Conservation (phyloP, 1,140 invertebrate genomes). For the Octopus bimaculoides region DNA sequence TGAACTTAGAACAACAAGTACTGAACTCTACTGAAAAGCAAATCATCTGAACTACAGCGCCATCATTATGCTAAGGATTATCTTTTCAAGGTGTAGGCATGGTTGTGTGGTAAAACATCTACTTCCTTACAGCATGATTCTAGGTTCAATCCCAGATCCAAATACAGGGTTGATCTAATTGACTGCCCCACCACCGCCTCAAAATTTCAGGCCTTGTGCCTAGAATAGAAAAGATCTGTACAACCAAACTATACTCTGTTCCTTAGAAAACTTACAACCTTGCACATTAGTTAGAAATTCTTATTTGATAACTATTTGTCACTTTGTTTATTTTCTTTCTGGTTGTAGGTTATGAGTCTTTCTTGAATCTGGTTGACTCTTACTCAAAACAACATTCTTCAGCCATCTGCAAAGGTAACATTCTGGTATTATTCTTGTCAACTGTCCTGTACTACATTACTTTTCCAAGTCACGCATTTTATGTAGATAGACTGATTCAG, state of each 20-base stretch:
- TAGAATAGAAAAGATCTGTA: no score
- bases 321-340: conserved; percentile 9
- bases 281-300: neutral
- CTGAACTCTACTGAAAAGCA: no score
- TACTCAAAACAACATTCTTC: neutral
- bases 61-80: no score
- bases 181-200: no score
- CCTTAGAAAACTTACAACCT: neutral
- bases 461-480: neutral
- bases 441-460: neutral
- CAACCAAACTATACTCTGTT: neutral
- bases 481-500: neutral
- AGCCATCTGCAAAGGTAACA: neutral
- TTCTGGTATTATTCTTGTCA: neutral
- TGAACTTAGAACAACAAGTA: no score
- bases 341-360: neutral
- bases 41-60: no score
- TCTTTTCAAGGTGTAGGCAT: no score
- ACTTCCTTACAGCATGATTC: no score
- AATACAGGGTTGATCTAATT: no score
- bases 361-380: neutral
- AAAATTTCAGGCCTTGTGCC: no score
- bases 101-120: no score
- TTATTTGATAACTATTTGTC: conserved; percentile 6
- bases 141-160: no score